A percentile compares a stretch with the other conserved stretches of the same genome.
phyloP scores from a whole-genome alignment of 2,113 vertebrate species.

The Garra rufa region DNA sequence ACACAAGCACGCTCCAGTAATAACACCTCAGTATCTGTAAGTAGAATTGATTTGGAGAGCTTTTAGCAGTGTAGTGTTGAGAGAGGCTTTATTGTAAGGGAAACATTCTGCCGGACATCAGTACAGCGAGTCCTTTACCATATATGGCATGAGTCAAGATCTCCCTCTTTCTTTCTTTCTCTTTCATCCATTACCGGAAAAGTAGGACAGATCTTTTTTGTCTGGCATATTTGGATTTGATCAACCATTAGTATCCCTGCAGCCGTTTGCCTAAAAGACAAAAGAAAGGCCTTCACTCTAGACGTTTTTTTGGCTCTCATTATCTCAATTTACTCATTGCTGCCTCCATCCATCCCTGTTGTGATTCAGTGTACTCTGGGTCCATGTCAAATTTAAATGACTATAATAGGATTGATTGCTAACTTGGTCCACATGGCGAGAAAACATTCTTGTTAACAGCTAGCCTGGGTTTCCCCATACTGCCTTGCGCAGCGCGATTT shows the following conservation, averaged over 20 bases:
- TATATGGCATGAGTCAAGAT: constrained; percentile 9
- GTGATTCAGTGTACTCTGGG: neutral
- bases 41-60: constrained; percentile 30
- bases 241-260: constrained; percentile 34
- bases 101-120: constrained; percentile 17
- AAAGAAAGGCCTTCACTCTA: constrained; percentile 12
- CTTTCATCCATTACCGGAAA: constrained; percentile 37
- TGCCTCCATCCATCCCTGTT: constrained; percentile 14
- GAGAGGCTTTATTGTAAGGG: constrained; percentile 22
- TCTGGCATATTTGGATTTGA: constrained; percentile 8
- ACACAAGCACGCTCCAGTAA: neutral
- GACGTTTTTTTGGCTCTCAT: constrained; percentile 13
- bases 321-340: constrained; percentile 31
- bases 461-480: too few species aligned
- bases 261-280: constrained; percentile 20
- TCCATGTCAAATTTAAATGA: neutral
- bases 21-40: constrained; percentile 17
- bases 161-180: constrained; percentile 1
- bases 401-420: constrained; percentile 11
- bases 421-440: constrained; percentile 1
- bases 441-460: neutral
- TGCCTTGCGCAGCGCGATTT: too few species aligned
- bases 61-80: constrained; percentile 1
- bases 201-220: constrained; percentile 7
- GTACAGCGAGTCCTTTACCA: neutral